Percentiles rank a stretch among this genome's conserved stretches.
phyloP scores from a whole-genome alignment of 2,888 invertebrate genomes.

The Noctua janthe region DNA sequence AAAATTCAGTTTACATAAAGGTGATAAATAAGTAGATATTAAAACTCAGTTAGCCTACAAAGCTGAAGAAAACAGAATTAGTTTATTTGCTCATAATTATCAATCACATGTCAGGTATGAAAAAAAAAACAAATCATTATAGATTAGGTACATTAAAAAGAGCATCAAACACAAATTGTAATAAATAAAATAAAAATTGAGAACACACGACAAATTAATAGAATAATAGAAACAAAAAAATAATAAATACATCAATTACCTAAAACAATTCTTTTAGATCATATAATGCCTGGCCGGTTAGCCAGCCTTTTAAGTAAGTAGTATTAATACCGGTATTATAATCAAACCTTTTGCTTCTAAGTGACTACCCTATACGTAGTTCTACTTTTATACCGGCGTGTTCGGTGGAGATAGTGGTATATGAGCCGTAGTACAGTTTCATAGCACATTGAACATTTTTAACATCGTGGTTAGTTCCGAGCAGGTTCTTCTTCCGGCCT shows the following conservation, averaged over 20 bases:
- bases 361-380: constrained; percentile 35
- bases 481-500: constrained; percentile 26
- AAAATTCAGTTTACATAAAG: not conserved
- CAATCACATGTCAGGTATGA: no score
- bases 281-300: no score
- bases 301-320: no score
- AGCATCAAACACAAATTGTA: no score
- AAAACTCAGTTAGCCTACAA: not conserved
- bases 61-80: not conserved
- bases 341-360: not conserved
- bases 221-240: no score
- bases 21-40: not conserved
- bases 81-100: no score
- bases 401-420: constrained; percentile 56
- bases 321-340: not conserved
- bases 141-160: no score
- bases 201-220: no score
- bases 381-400: constrained; percentile 55
- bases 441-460: constrained; percentile 62
- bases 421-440: constrained; percentile 42
- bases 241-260: no score
- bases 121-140: no score
- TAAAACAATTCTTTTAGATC: no score
- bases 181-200: no score
- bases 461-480: constrained; percentile 36